phyloP scores from a whole-genome alignment of 2,797 vertebrate genomes.

The Bothrops alternatus region DNA sequence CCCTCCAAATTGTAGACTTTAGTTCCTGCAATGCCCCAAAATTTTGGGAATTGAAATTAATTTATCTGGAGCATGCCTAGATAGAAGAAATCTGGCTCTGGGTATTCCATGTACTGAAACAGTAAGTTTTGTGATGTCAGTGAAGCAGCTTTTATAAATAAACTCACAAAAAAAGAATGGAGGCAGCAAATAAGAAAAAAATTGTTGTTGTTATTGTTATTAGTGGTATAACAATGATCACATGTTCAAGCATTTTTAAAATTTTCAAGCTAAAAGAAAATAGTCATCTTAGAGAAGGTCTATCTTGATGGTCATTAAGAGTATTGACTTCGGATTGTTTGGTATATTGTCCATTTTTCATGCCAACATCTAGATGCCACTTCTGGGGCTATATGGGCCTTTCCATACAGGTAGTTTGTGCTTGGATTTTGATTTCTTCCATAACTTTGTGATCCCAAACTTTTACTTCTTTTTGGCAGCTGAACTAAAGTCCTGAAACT shows the following conservation, averaged over 20 bases:
- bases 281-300: background rate
- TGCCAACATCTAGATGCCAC: background rate
- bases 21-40: background rate
- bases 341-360: background rate
- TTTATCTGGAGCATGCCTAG: background rate
- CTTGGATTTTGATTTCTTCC: background rate
- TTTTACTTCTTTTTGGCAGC: background rate
- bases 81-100: background rate
- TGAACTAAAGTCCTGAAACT: background rate
- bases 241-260: background rate
- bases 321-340: background rate
- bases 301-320: background rate
- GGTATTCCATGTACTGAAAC: slow-evolving; percentile 28
- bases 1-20: background rate
- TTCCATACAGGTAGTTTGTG: background rate
- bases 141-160: slow-evolving; percentile 18
- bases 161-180: background rate
- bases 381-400: background rate
- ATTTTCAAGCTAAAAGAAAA: slow-evolving; percentile 19
- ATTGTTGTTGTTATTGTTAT: background rate
- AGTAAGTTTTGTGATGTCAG: slow-evolving; percentile 6
- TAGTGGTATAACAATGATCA: background rate
- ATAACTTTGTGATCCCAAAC: background rate
- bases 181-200: background rate
- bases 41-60: background rate